Base-by-base conservation (phyloP, 2,113 vertebrate species). In the Ariopsis seemanni region DNA sequence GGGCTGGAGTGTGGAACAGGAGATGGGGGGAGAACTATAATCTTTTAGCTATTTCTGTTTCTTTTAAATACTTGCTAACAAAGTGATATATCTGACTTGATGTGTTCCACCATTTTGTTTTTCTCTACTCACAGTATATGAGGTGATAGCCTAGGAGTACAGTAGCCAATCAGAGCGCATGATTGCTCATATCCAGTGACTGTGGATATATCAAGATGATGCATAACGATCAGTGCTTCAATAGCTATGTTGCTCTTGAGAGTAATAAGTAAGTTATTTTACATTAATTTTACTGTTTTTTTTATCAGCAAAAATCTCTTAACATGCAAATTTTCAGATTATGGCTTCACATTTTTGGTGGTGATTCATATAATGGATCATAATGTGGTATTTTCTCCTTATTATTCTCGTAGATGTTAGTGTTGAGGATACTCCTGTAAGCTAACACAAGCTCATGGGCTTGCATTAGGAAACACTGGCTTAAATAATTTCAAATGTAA, bases 291-390 rank as follows among this genome's bases (percentile, higher is more conserved):
- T 50, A 1, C 9, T 63, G 60, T n/a, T 30, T 14, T 20, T 75
- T 20, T 50, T 75, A 48, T 20, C 42, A 48, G 30, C 30, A 74
- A 27, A 27, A 53, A 53, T 53, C 48, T 27, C 5, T 25, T 5
- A 79, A 79, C 7, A 57, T 8, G 57, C 12, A n/a, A 15, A 53
- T 78, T n/a, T 78, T 53, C 52, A 57, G 52, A 79, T 79, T 79
- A 79, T 79, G 77, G 77, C 77, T 79, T 58, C 17, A 80, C 75
- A 34, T 57, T 80, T 58, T 57, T 57, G 25, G 12, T 79, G 50
- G 42, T 7, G 17, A 27, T 9, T 58, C 12, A 55, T 79, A 20
- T 80, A 53, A 10, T 34, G 53, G 60, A 34, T 17, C 27, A 3
- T 80, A 17, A 22, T 58, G 75, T 17, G 8, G 34, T 60, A 34